These are phyloP conservation scores for Strigamia maritima DNA, from an alignment of 2,888 invertebrate species.

Conservation along the genomic window DNA sequence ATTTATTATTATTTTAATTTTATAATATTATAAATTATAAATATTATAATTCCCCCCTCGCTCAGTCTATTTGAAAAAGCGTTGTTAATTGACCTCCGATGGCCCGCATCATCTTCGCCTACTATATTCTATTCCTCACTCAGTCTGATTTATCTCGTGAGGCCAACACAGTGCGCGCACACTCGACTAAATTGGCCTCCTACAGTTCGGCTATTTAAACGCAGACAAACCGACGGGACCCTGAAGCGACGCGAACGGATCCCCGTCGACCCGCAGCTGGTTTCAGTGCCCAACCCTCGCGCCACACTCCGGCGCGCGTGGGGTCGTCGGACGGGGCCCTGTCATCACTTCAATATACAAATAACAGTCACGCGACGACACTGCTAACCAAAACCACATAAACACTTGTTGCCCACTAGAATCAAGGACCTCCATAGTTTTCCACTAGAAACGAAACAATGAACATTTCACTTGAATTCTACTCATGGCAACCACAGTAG, in stretches of 20 bases:
- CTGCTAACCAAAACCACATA: background rate
- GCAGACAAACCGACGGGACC: slow-evolving; percentile 9
- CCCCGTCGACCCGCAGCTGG: slow-evolving; percentile 10
- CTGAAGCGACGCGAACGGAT: background rate
- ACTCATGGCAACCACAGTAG: no score
- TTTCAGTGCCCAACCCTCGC: slow-evolving; percentile 5
- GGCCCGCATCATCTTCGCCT: background rate
- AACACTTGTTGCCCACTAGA: background rate
- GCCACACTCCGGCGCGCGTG: slow-evolving; percentile 15
- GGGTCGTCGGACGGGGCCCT: slow-evolving; percentile 15
- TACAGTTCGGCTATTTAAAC: background rate
- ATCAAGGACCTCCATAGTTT: no score
- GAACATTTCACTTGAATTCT: no score
- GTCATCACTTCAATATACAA: slow-evolving; percentile 15
- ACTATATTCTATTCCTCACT: background rate
- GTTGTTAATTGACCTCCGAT: background rate
- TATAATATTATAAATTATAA: no score
- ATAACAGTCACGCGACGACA: background rate
- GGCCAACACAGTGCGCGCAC: background rate
- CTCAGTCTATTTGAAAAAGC: background rate
- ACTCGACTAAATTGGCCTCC: slow-evolving; percentile 15
- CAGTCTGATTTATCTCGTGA: slow-evolving; percentile 8
- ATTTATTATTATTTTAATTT: background rate
- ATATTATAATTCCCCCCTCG: background rate
- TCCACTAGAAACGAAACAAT: no score